phyloP scores from a whole-genome alignment of 2,888 invertebrate genomes.

The Punctoribates punctum region DNA sequence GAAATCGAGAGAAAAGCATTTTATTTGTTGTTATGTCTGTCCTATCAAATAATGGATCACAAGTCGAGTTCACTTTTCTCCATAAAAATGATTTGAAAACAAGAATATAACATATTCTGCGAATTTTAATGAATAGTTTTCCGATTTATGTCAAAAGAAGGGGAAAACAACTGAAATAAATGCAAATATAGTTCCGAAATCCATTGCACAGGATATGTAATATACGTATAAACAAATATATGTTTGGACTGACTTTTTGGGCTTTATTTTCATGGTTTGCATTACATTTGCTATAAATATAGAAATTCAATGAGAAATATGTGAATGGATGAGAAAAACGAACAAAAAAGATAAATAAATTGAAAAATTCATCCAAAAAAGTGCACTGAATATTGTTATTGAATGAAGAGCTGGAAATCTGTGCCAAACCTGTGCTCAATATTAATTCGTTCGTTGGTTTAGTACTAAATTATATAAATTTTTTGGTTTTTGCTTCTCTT shows the following conservation, averaged over 20 bases:
- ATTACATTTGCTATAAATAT: neutral
- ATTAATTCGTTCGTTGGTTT: neutral
- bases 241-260: neutral
- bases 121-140: neutral
- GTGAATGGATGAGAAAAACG: too few relatives aligned
- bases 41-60: neutral
- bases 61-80: neutral
- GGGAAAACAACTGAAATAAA: neutral
- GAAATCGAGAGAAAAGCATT: neutral
- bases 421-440: conserved; percentile 14
- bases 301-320: too few relatives aligned
- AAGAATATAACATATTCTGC: neutral
- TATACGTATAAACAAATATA: neutral
- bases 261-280: neutral
- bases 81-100: neutral
- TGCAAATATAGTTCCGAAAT: neutral
- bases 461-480: neutral
- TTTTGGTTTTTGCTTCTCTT: neutral
- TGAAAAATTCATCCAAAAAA: too few relatives aligned
- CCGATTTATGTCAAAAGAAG: conserved; percentile 6
- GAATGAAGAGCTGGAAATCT: neutral
- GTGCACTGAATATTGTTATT: too few relatives aligned
- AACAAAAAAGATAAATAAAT: too few relatives aligned
- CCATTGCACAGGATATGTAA: neutral
- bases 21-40: neutral